These are phyloP conservation scores for Drosophila anceps DNA, from an alignment of 2,888 invertebrate species.

Conservation along the genomic window DNA sequence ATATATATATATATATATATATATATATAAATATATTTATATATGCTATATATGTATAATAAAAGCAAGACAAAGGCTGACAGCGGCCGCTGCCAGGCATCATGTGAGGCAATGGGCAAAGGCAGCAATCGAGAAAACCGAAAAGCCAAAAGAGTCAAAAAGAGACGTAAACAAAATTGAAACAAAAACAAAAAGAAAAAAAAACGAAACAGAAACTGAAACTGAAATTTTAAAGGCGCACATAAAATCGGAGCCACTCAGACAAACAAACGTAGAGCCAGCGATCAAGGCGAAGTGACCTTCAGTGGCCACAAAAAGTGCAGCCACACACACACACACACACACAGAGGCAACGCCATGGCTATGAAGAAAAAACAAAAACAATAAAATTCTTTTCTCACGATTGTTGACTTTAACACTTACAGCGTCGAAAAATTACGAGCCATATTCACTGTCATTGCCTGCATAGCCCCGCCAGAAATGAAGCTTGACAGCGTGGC, in stretches of 20 bases:
- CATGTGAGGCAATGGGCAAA: slow-evolving; percentile 58
- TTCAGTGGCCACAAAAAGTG: slow-evolving; percentile 69
- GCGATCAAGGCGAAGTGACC: slow-evolving; percentile 68
- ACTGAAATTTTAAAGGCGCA: slow-evolving; percentile 58
- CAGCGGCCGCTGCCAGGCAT: slow-evolving; percentile 53
- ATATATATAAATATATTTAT: slow-evolving; percentile 13
- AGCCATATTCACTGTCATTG: slow-evolving; percentile 77
- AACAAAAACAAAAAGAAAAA: slow-evolving; percentile 39
- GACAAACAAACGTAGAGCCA: slow-evolving; percentile 40
- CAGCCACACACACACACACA: slow-evolving; percentile 51
- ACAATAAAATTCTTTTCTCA: slow-evolving; percentile 83
- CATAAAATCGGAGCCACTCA: slow-evolving; percentile 69
- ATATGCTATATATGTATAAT: slow-evolving; percentile 18
- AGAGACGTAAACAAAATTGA: slow-evolving; percentile 62
- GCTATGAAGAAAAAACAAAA: slow-evolving; percentile 50
- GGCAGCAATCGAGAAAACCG: slow-evolving; percentile 41
- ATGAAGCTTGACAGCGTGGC: slow-evolving; percentile 60
- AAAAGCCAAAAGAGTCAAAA: slow-evolving; percentile 50
- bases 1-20: slow-evolving; percentile 12
- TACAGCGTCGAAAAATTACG: slow-evolving; percentile 68
- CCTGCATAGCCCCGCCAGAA: slow-evolving; percentile 59
- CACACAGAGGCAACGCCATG: slow-evolving; percentile 49
- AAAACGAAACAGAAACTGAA: neutral
- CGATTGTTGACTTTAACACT: slow-evolving; percentile 83
- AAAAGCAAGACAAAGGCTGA: slow-evolving; percentile 59